These are phyloP conservation scores for Caenorhabditis uteleia DNA, from an alignment of 2,888 invertebrate species.

Conservation along the genomic window DNA sequence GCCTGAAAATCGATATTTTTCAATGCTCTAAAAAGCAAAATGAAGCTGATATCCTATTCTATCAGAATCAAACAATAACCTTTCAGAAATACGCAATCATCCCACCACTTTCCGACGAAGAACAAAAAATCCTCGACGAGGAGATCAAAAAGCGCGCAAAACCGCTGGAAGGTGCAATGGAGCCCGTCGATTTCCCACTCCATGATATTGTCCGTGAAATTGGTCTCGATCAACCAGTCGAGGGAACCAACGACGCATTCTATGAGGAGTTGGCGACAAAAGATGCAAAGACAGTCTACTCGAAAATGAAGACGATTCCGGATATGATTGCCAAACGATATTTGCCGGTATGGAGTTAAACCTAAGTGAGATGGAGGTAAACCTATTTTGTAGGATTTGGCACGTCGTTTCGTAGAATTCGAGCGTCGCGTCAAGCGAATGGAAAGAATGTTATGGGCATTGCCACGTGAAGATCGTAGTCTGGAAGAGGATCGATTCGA, in stretches of 20 bases:
- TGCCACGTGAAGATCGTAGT: constrained; percentile 46
- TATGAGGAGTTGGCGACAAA: constrained; percentile 48
- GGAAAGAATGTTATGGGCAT: constrained; percentile 44
- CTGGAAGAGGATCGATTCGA: constrained; percentile 58
- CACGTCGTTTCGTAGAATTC: constrained; percentile 51
- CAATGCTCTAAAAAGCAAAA: no score
- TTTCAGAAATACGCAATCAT: constrained; percentile 25
- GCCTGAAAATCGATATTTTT: no score
- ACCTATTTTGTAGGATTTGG: no score
- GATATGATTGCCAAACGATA: constrained; percentile 47
- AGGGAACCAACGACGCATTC: constrained; percentile 42
- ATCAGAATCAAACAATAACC: no score
- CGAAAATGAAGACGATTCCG: constrained; percentile 50
- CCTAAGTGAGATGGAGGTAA: constrained; percentile 15
- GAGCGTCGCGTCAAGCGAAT: constrained; percentile 55
- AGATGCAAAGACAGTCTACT: constrained; percentile 36
- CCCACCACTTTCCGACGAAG: constrained; percentile 32
- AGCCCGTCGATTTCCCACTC: constrained; percentile 37
- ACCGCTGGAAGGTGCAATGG: constrained; percentile 20
- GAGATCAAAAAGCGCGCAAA: constrained; percentile 24
- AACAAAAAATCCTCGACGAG: constrained; percentile 30
- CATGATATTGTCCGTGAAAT: constrained; percentile 41
- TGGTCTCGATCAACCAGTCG: constrained; percentile 23
- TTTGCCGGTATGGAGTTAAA: no score
- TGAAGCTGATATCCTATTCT: no score